Evolutionary conservation across 2,113 vertebrate genomes (phyloP).

Genomic region (Hypanus sabinus): DNA sequence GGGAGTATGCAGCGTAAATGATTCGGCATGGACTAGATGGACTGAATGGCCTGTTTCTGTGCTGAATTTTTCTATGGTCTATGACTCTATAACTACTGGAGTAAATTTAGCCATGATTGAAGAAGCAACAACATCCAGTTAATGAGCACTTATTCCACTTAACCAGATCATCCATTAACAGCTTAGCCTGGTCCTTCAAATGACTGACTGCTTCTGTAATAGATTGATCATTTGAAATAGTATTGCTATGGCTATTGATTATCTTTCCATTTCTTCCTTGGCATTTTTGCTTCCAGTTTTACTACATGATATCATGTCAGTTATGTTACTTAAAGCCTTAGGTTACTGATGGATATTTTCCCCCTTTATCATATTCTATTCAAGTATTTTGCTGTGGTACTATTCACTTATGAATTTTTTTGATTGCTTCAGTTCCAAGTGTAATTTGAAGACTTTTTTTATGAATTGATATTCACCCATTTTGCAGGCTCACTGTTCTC

Average conservation of each 20-base stretch:
- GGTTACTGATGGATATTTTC: neutral
- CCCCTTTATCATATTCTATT: neutral
- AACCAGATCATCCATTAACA: neutral
- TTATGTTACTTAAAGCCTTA: neutral
- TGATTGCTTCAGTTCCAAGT: too few species aligned
- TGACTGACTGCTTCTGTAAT: neutral
- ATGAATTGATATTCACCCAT: neutral
- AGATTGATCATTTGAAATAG: neutral
- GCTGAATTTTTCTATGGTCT: too few species aligned
- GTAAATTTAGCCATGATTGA: neutral
- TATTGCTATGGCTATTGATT: neutral
- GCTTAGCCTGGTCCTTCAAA: neutral
- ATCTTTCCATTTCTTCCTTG: neutral
- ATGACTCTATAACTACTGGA: too few species aligned
- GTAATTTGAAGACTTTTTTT: too few species aligned
- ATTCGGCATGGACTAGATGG: too few species aligned
- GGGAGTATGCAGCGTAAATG: too few species aligned
- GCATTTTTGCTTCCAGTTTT: neutral
- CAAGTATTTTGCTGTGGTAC: neutral
- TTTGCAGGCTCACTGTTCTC: neutral
- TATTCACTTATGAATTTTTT: neutral
- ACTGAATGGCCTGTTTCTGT: too few species aligned
- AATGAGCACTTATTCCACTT: neutral
- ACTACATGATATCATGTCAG: neutral
- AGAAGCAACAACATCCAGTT: neutral